Base-by-base conservation (phyloP, 1,140 invertebrate species). In the Bursaphelenchus mucronatus region DNA sequence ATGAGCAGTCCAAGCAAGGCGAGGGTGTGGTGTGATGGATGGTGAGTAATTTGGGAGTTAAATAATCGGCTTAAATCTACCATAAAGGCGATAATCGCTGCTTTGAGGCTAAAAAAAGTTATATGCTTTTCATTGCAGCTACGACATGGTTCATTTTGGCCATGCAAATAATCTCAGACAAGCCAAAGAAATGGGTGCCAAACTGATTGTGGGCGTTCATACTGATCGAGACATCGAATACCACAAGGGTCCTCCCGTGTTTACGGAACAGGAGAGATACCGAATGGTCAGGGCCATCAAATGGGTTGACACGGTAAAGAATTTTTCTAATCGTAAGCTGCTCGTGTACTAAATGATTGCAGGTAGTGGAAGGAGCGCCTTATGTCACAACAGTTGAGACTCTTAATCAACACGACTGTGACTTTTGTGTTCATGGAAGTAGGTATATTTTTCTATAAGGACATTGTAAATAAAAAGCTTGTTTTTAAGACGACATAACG, bases 221-320 rank as follows among this genome's bases (percentile, higher is more conserved):
- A 96, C 90, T 21, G 96, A 99, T 85, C 92, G 90, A 78, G 96
- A 99, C 84, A 97, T 99, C 58, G 86, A 88, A 1, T 91, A 91
- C 82, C 93, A 99, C 82, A 99, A 99, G 84, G 95, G 95, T 11
- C 95, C 94, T 8, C 95, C 96, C 3, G 95, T 99, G 3, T 99
- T 97, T 76, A 97, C 88, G 40, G 87, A 97, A 84, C 86, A 95
- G 82, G 95, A 98, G 83, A 87, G 95, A 61, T 98, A 97, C 81
- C 94, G 95, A 86, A 97, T 99, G 94, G 92, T 98, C 15, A 86
- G 89, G 74, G 94, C 91, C n/a, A 98, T 99, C 64, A 98, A 98
- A 85, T 99, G 96, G 96, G 95, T 99, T 7, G 95, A 99, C 84
- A 92, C 98, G 84, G 86, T 86, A 74, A 0, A 5, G 30, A 8